Base-by-base conservation (phyloP, 2,888 invertebrate genomes). In the Celastrina argiolus region DNA sequence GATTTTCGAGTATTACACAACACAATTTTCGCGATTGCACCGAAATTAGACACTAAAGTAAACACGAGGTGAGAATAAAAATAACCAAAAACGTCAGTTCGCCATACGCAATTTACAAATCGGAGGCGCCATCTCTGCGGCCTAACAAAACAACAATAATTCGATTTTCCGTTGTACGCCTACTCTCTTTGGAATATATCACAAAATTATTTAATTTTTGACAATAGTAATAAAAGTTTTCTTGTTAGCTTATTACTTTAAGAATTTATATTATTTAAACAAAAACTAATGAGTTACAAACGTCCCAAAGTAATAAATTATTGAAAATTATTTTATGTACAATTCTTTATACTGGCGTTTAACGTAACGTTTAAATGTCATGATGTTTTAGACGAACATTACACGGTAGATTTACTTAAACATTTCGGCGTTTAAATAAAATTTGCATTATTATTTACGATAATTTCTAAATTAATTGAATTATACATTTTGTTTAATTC, bases 1-100 rank as follows among this genome's bases (percentile, higher is more conserved):
- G 78, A 77, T 75, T 84, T 83, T 84, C 72, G 71, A 78, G 76
- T 80, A 81, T 86, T 87, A 83, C 88, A 91, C 89, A 87, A 87
- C 84, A 75, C 77, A 82, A 83, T 89, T 84, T 87, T 87, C 80
- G 82, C 87, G 87, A 87, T 86, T 80, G 82, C 80, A 87, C 80
- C 87, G 85, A 88, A 90, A 91, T 88, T 82, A 89, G 89, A 90
- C 86, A 88, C 88, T 89, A 90, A 91, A 91, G 90, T 91, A 90
- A 91, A 91, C 91, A 91, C 91, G 91, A 91, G 91, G 91, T 87
- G 84, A 91, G 90, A 90, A 91, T 85, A 89, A 89, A 91, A 91
- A 91, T 91, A 91, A 91, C 91, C 91, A 91, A 91, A 91, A 91
- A 91, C 89, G 91, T 91, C 91, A 90, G 82, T 84, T 85, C 86